A percentile compares a stretch with the other conserved stretches of the same genome.
phyloP scores from a whole-genome alignment of 2,797 vertebrate genomes.

The Heterohyrax brucei region DNA sequence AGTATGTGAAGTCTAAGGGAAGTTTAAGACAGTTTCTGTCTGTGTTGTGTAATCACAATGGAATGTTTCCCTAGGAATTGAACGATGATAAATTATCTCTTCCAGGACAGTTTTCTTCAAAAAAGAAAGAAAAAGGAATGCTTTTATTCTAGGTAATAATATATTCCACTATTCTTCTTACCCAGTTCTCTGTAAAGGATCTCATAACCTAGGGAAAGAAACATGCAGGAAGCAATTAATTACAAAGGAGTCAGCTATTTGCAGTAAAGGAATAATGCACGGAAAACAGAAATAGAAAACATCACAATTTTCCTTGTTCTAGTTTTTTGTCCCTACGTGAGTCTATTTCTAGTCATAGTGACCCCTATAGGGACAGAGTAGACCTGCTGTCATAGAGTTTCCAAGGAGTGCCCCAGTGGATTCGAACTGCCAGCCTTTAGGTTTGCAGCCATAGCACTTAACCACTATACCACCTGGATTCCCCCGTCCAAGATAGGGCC shows the following conservation, averaged over 20 bases:
- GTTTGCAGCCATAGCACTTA: too few relatives aligned
- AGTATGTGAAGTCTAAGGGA: not conserved
- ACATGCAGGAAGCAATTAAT: not conserved
- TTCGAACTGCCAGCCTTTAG: too few relatives aligned
- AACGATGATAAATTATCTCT: slow-evolving; percentile 4
- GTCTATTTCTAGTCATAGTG: too few relatives aligned
- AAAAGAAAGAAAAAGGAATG: not conserved
- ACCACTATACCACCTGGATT: too few relatives aligned
- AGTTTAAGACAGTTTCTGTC: not conserved
- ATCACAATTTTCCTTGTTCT: slow-evolving; percentile 8
- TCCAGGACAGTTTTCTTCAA: not conserved
- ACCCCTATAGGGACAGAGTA: too few relatives aligned
- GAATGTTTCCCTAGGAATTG: slow-evolving; percentile 13
- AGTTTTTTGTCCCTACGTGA: not conserved
- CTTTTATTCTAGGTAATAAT: not conserved
- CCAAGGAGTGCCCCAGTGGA: too few relatives aligned
- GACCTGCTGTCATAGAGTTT: too few relatives aligned
- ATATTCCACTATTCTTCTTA: not conserved
- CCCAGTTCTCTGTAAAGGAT: not conserved
- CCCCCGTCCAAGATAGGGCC: not conserved
- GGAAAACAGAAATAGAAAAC: not conserved
- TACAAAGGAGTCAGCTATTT: not conserved
- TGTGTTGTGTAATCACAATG: not conserved
- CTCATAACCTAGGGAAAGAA: not conserved
- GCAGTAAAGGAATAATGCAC: not conserved